Evolutionary conservation across 2,113 vertebrate species (phyloP), one percentile per base, ranked within the genome.

Genomic region (Hydrochoerus hydrochaeris): DNA sequence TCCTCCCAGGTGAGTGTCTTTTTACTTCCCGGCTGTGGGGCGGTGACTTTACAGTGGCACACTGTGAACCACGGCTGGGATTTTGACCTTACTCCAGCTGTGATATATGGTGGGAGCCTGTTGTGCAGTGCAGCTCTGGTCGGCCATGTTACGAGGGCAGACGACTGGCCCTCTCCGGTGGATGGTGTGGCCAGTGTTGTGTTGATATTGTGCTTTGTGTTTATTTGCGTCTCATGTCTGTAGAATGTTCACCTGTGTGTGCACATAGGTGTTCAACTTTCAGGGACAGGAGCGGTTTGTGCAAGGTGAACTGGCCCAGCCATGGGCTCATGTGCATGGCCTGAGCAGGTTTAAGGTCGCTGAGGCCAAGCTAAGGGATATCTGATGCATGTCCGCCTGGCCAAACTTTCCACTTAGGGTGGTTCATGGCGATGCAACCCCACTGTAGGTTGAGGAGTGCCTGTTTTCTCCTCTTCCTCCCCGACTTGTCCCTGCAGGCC

Each of bases 401-500:
- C 0, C 1, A 5, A 73, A 17, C 24, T 1, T 41, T 58, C n/a
- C 41, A 73, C 16, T 7, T 13, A 5, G 67, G 52, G 26, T 57
- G 26, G 85, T 41, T 41, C 38, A 30, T 38, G n/a, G n/a, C 7
- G 17, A 57, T 20, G 85, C 16, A 38, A 73, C 35, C 19, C 6
- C 35, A 41, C 52, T 19, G 20, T 38, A 83, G 73, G 35, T 54
- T 3, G 26, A 30, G 35, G 26, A 35, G 67, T 13, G 41, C 28
- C 38, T 88, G 58, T 44, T 88, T 95, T 90, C 82, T 58, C 58
- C 86, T 73, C 71, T 92, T 82, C 83, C 44, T 30, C 65, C 67
- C 19, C 32, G 26, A 85, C 63, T 62, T 20, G 75, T 73, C 67
- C 58, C 80, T 58, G 38, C 77, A 71, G 14, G 52, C 17, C 63